These are phyloP conservation scores for Drosophila lini DNA, from an alignment of 1,140 invertebrate genomes.

Conservation along the genomic window DNA sequence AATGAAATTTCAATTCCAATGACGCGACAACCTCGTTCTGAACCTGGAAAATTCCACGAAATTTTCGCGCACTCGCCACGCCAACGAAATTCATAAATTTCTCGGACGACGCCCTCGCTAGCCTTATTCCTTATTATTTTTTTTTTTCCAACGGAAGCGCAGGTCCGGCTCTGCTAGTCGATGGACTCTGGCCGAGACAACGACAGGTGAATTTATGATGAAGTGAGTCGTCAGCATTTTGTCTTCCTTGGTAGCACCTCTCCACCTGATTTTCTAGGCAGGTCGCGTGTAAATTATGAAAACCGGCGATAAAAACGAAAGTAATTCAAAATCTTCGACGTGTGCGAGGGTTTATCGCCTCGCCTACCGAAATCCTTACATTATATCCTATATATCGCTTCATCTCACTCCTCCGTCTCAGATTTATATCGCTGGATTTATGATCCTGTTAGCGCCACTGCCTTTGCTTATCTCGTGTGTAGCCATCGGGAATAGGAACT, in stretches of 20 bases:
- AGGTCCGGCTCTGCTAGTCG: slow-evolving; percentile 53
- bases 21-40: slow-evolving; percentile 58
- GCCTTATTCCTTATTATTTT: too few relatives aligned
- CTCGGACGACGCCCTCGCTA: slow-evolving; percentile 7
- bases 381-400: background rate
- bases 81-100: slow-evolving; percentile 68
- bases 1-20: slow-evolving; percentile 80
- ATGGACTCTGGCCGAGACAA: slow-evolving; percentile 46
- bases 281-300: slow-evolving; percentile 63
- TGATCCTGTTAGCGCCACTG: slow-evolving; percentile 82
- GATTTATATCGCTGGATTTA: slow-evolving; percentile 80
- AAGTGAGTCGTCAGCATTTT: slow-evolving; percentile 69
- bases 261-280: slow-evolving; percentile 40
- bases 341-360: slow-evolving; percentile 48
- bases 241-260: slow-evolving; percentile 4
- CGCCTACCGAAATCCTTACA: background rate
- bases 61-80: slow-evolving; percentile 75
- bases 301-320: slow-evolving; percentile 75
- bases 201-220: slow-evolving; percentile 82
- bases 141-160: slow-evolving; percentile 71
- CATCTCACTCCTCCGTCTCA: slow-evolving; percentile 30
- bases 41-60: slow-evolving; percentile 70
- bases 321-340: slow-evolving; percentile 75
- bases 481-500: slow-evolving; percentile 51
- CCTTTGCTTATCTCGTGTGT: slow-evolving; percentile 55